Conservation (phyloP, 2,888 invertebrate species). For the Steinernema carpocapsae region DNA sequence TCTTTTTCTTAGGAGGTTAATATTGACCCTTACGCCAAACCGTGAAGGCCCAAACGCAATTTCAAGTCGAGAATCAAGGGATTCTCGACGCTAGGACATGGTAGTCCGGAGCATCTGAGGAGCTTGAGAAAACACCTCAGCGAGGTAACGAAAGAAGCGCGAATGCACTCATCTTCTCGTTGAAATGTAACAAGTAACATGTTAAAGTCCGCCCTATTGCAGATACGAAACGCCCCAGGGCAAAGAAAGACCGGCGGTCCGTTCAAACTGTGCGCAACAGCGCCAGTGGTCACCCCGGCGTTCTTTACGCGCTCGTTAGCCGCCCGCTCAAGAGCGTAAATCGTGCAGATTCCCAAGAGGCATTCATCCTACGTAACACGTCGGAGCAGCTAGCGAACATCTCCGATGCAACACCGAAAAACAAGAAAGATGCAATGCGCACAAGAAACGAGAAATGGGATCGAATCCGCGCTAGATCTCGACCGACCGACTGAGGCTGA, state of each 20-base stretch:
- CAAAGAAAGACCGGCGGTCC: conserved; percentile 1
- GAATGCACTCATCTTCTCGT: conserved; percentile 29
- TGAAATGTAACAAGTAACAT: conserved; percentile 35
- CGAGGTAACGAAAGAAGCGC: conserved; percentile 23
- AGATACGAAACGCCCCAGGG: conserved; percentile 33
- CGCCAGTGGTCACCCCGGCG: conserved; percentile 18
- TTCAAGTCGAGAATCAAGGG: neutral
- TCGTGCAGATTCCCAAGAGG: conserved; percentile 5
- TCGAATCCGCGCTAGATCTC: too few species aligned
- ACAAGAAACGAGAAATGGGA: too few species aligned
- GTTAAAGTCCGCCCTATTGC: conserved; percentile 33
- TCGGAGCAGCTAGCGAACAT: neutral
- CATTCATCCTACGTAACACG: conserved; percentile 22
- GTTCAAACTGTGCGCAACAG: conserved; percentile 27
- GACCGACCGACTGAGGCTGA: too few species aligned
- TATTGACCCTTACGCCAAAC: neutral
- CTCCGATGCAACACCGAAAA: conserved; percentile 15
- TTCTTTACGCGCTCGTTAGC: conserved; percentile 33
- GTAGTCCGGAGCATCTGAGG: neutral
- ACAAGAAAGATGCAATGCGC: neutral
- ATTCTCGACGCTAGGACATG: too few species aligned
- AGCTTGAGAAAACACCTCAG: neutral
- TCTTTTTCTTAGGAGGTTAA: neutral
- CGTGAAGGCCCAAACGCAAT: neutral
- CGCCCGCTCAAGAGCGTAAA: conserved; percentile 29